Evolutionary conservation across 1,140 invertebrate species (phyloP).

Genomic region (Trachymyrmex cornetzi): DNA sequence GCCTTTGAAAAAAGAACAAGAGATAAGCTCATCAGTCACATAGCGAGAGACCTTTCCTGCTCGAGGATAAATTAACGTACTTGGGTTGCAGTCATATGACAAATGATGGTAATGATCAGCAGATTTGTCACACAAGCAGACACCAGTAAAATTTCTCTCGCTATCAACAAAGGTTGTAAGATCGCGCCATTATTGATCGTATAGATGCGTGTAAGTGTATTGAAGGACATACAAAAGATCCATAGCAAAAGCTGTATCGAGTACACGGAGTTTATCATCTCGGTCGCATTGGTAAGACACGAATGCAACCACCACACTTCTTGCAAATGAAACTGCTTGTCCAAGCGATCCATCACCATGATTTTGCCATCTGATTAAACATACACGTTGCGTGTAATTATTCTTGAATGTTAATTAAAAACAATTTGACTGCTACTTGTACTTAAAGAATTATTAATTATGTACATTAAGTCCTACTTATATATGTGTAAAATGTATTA

Average conservation of each 20-base stretch:
- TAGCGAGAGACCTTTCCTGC: neutral
- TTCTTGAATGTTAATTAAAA: neutral
- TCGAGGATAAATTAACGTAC: conserved; percentile 33
- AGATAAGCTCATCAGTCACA: conserved; percentile 5
- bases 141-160: conserved; percentile 65
- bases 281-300: conserved; percentile 66
- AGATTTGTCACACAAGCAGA: conserved; percentile 65
- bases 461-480: neutral
- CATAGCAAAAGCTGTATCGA: conserved; percentile 70
- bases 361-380: conserved; percentile 48
- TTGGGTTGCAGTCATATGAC: conserved; percentile 69
- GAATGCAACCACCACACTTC: conserved; percentile 76
- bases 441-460: neutral
- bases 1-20: conserved; percentile 48
- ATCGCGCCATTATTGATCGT: conserved; percentile 42
- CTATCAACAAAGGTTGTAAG: neutral
- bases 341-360: conserved; percentile 32
- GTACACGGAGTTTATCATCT: conserved; percentile 73
- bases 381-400: neutral
- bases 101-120: conserved; percentile 65
- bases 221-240: conserved; percentile 70
- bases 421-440: neutral
- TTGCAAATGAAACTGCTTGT: conserved; percentile 62
- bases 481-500: no score
- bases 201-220: conserved; percentile 73